phyloP scores from a whole-genome alignment of 1,140 invertebrate genomes.

The Drosophila sucinea region DNA sequence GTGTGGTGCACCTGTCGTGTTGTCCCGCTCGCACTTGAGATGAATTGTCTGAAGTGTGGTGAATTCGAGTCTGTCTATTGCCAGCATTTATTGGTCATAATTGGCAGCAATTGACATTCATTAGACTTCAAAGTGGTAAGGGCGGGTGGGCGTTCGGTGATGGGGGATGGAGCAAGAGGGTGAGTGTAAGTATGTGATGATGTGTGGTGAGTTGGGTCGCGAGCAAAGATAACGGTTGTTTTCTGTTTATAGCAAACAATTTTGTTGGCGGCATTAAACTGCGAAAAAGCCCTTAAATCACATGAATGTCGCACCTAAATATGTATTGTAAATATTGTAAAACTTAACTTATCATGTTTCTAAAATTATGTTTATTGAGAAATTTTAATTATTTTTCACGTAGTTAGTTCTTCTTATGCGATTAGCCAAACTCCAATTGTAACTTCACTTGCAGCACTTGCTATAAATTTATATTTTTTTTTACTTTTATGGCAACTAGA shows the following conservation, averaged over 20 bases:
- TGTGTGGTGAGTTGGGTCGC: conserved; percentile 39
- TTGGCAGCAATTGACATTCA: conserved; percentile 83
- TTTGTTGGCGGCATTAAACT: not conserved
- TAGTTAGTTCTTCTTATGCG: too few relatives aligned
- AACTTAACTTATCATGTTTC: too few relatives aligned
- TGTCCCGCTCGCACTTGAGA: conserved; percentile 9
- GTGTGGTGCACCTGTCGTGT: conserved; percentile 15
- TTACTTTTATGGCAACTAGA: conserved; percentile 48
- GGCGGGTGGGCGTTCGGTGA: not conserved
- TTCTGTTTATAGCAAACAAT: conserved; percentile 5
- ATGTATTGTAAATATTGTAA: too few relatives aligned
- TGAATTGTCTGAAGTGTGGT: not conserved
- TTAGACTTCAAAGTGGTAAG: conserved; percentile 71
- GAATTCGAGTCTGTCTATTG: conserved; percentile 47
- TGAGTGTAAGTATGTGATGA: not conserved
- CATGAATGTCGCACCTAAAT: too few relatives aligned
- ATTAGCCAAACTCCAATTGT: too few relatives aligned
- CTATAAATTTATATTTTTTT: conserved; percentile 28
- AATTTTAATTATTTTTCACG: too few relatives aligned
- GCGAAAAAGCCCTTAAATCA: too few relatives aligned
- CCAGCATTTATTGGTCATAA: conserved; percentile 82
- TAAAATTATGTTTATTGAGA: not conserved
- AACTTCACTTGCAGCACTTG: not conserved
- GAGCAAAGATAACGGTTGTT: not conserved
- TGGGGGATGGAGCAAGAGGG: not conserved